A percentile compares a stretch with the other conserved stretches of the same genome.
These are phyloP conservation scores for Drosophila ficusphila DNA, from an alignment of 1,140 invertebrate species.

Conservation along the genomic window DNA sequence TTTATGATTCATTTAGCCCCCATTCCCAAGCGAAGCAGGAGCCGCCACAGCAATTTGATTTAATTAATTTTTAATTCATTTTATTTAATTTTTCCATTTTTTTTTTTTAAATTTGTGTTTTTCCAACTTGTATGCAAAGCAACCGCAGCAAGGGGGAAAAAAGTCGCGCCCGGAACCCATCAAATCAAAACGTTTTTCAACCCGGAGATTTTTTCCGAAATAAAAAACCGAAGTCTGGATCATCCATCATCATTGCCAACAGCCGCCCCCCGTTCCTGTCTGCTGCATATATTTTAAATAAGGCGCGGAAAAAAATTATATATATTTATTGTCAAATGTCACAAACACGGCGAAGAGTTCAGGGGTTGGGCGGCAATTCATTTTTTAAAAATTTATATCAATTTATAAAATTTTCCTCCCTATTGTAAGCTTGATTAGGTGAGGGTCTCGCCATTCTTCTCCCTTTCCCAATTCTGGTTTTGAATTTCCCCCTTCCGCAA, in stretches of 20 bases:
- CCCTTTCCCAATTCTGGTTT: slow-evolving; percentile 21
- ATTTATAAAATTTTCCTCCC: slow-evolving; percentile 71
- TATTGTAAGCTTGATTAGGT: slow-evolving; percentile 70
- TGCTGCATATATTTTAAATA: slow-evolving; percentile 59
- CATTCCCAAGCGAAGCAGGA: slow-evolving; percentile 31
- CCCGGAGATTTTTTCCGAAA: slow-evolving; percentile 61
- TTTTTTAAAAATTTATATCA: slow-evolving; percentile 79
- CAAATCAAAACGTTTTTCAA: slow-evolving; percentile 62
- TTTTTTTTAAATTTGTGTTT: slow-evolving; percentile 33
- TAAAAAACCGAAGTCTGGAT: slow-evolving; percentile 67
- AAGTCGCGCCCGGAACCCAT: slow-evolving; percentile 28
- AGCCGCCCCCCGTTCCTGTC: slow-evolving; percentile 26
- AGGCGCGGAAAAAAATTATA: slow-evolving; percentile 33
- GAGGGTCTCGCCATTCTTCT: slow-evolving; percentile 18
- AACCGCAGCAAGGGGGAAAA: slow-evolving; percentile 19
- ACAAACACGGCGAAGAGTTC: slow-evolving; percentile 49
- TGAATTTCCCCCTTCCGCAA: slow-evolving; percentile 31
- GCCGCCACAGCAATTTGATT: slow-evolving; percentile 64
- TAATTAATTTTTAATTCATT: slow-evolving; percentile 80
- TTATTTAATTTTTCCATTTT: slow-evolving; percentile 64
- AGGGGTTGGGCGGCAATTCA: slow-evolving; percentile 45
- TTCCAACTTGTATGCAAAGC: slow-evolving; percentile 60
- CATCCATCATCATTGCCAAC: slow-evolving; percentile 75
- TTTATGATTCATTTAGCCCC: slow-evolving; percentile 69
- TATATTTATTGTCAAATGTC: slow-evolving; percentile 76